Evolutionary conservation across 1,140 invertebrate species (phyloP), one percentile per base, ranked within the genome.

Genomic region (roundworm (Caenorhabditis elegans)): DNA sequence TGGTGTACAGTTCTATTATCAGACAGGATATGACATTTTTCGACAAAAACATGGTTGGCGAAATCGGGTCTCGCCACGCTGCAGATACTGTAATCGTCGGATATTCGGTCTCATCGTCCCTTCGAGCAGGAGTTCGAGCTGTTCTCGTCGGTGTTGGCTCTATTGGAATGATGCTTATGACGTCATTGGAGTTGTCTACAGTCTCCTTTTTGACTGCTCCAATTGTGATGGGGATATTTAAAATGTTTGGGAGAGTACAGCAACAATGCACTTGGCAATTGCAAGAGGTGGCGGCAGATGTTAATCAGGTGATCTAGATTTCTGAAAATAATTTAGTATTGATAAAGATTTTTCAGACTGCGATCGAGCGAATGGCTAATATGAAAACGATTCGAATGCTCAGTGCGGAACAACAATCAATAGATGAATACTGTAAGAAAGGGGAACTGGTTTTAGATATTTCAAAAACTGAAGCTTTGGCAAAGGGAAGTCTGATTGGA

Each of bases 191-290:
- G n/a, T 22, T 70, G 0, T 70, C 60, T 1, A 39, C 60, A 5
- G 60, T 70, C 2, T 70, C 34, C 17, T 70, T 70, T 8, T n/a
- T 70, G 39, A 70, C 60, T n/a, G 60, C 60, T 0, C 60, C 60
- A 26, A 70, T 70, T 39, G 34, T 70, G 34, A 70, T 70, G 10
- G 60, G 60, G 22, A 70, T 70, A 70, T 70, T 70, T 34, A 70
- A 70, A 70, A 70, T 70, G 60, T 70, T 70, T n/a, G 60, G 60
- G 22, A 70, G 19, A 22, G 60, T 70, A 15, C 60, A 70, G n/a
- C 60, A 70, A 70, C 60, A 70, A n/a, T 70, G 60, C 28, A 70
- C 60, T 19, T 70, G 60, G 60, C 60, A 70, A n/a, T 70, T 70
- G n/a, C 60, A 70, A 17, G 60, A 70, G n/a, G 60, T 70, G n/a